These are phyloP conservation scores for Sparidentex hasta DNA, from an alignment of 2,797 vertebrate species.

Conservation along the genomic window DNA sequence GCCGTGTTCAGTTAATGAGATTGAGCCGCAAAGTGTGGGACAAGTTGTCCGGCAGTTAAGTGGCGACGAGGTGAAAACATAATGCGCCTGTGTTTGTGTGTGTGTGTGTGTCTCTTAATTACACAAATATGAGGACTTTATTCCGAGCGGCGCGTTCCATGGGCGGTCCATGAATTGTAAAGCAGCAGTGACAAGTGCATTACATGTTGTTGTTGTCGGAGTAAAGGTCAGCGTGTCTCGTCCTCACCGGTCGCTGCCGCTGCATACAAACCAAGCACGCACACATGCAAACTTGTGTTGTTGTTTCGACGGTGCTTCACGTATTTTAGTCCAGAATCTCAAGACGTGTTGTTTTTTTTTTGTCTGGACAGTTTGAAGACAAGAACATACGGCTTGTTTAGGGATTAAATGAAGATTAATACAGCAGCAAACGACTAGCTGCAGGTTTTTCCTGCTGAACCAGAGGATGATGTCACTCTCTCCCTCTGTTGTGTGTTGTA, in stretches of 20 bases:
- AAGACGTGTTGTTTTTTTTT: background rate
- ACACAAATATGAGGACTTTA: constrained; percentile 45
- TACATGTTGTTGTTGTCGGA: constrained; percentile 64
- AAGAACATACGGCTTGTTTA: background rate
- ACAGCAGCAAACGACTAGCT: too few species aligned
- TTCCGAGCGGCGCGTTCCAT: constrained; percentile 32
- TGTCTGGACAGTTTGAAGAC: background rate
- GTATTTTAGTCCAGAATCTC: background rate
- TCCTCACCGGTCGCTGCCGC: constrained; percentile 40
- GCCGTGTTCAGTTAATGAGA: constrained; percentile 53
- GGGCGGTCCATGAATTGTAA: constrained; percentile 55
- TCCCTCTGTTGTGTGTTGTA: too few species aligned
- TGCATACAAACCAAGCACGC: constrained; percentile 59
- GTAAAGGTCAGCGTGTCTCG: constrained; percentile 69
- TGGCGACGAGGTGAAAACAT: constrained; percentile 28
- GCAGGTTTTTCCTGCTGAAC: too few species aligned
- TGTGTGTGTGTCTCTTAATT: constrained; percentile 45
- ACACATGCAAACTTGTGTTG: background rate
- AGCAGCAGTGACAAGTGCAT: constrained; percentile 58
- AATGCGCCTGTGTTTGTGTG: constrained; percentile 2
- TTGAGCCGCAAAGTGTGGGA: constrained; percentile 36
- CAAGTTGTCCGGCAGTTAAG: constrained; percentile 41
- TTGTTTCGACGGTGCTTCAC: background rate
- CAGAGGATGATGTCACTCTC: too few species aligned
- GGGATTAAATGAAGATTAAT: too few species aligned